These are phyloP conservation scores for Crotalus viridis DNA, from an alignment of 2,113 vertebrate species.

Conservation along the genomic window DNA sequence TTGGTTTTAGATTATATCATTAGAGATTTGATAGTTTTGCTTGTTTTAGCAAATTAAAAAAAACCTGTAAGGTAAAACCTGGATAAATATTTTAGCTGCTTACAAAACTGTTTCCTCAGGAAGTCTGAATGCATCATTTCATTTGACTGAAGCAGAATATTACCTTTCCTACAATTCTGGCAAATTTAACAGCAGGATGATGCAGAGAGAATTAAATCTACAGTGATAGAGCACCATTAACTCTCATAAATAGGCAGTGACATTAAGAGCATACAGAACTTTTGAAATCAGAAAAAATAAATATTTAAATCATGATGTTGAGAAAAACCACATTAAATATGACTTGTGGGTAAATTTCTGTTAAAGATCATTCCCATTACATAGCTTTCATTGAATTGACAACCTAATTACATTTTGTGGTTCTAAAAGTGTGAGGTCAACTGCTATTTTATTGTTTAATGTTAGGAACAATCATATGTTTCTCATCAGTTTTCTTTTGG, in stretches of 20 bases:
- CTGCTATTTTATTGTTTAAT: constrained; percentile 42
- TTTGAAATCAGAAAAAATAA: constrained; percentile 45
- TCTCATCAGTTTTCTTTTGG: constrained; percentile 19
- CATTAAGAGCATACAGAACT: constrained; percentile 26
- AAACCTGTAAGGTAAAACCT: constrained; percentile 42
- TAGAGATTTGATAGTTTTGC: constrained; percentile 30
- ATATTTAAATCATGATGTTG: constrained; percentile 44
- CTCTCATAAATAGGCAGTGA: constrained; percentile 34
- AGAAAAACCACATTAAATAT: constrained; percentile 44
- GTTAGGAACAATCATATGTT: constrained; percentile 27
- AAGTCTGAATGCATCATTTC: constrained; percentile 44
- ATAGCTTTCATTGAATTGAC: constrained; percentile 49
- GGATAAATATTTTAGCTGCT: constrained; percentile 48
- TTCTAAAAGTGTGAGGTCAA: constrained; percentile 41
- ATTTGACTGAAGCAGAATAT: constrained; percentile 35
- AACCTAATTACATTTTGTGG: constrained; percentile 50
- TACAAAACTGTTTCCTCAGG: constrained; percentile 42
- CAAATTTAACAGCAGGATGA: constrained; percentile 28
- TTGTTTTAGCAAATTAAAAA: constrained; percentile 39
- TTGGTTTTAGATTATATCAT: constrained; percentile 43
- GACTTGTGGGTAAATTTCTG: constrained; percentile 50
- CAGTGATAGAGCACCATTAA: constrained; percentile 24
- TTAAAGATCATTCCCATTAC: constrained; percentile 48
- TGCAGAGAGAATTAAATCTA: constrained; percentile 43
- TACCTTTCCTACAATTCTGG: constrained; percentile 32